A percentile compares a stretch with the other conserved stretches of the same genome.
Conservation (phyloP, 2,888 invertebrate genomes). For the Tethea ocularis region DNA sequence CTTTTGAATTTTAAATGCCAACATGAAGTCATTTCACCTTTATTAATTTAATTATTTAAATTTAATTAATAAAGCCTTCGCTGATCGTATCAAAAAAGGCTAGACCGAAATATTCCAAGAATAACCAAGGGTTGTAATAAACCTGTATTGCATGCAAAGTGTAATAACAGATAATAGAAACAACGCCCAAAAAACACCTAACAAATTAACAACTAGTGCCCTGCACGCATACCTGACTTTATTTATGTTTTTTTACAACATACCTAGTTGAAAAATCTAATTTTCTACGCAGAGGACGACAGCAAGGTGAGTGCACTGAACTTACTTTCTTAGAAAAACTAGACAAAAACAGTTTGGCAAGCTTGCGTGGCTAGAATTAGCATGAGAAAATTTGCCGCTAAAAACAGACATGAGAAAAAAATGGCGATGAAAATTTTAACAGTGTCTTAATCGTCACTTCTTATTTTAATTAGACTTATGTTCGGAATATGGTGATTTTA, state of each 20-base stretch:
- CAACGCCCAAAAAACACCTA: slow-evolving; percentile 26
- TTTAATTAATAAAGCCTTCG: neutral
- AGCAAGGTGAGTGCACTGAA: slow-evolving; percentile 63
- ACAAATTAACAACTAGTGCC: neutral
- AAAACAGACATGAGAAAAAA: slow-evolving; percentile 16
- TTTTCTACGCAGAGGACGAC: slow-evolving; percentile 57
- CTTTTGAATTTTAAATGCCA: neutral
- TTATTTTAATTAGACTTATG: neutral
- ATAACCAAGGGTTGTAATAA: slow-evolving; percentile 31
- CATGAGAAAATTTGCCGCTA: slow-evolving; percentile 48
- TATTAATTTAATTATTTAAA: neutral
- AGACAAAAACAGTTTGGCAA: slow-evolving; percentile 72
- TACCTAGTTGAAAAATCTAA: slow-evolving; percentile 46
- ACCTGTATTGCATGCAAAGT: slow-evolving; percentile 34
- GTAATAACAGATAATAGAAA: slow-evolving; percentile 37
- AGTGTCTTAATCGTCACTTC: neutral
- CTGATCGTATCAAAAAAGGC: neutral
- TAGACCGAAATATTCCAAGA: slow-evolving; percentile 16
- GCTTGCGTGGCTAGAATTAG: slow-evolving; percentile 63
- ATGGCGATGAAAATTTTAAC: slow-evolving; percentile 5
- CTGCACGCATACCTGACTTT: slow-evolving; percentile 19
- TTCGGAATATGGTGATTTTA: neutral
- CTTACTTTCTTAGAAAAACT: slow-evolving; percentile 62
- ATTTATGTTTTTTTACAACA: slow-evolving; percentile 15
- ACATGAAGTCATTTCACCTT: neutral